Evolutionary conservation across 2,888 invertebrate species (phyloP), one percentile per base, ranked within the genome.

Genomic region (Papilio elwesi): DNA sequence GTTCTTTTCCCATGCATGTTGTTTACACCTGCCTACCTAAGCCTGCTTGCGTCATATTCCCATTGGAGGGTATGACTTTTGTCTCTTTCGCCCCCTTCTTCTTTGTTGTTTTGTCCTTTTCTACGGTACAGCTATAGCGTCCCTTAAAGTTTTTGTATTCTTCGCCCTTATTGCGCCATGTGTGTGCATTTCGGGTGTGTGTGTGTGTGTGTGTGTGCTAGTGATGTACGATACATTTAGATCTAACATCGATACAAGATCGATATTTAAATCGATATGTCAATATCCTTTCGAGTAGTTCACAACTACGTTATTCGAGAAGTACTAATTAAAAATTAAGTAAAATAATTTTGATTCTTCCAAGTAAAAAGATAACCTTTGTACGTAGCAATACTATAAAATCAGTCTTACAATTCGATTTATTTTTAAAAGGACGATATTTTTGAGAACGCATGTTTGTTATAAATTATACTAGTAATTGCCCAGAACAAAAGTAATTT

Each of bases 21-120:
- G 81, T 85, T 79, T 89, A 89, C 93, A 92, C 92, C 93, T 93
- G 92, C 92, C 80, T 82, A 79, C 87, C 84, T 83, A 85, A 82
- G 83, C 81, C 76, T 85, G 85, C 82, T 90, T 92, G 89, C 89
- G 86, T 88, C 88, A 90, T 87, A 85, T 88, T 87, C 84, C 82
- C 88, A 87, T 85, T 85, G 79, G 83, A 83, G 88, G 89, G 90
- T 90, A 90, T 85, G 87, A 87, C 87, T 89, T 85, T 79, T 85
- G 84, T 90, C 90, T 83, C 84, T 85, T 81, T 90, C 86, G 74
- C 79, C 77, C 85, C 70, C 76, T 68, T 70, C 77, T 76, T 66
- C 57, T 71, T 80, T 80, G 48, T 74, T 67, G 76, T 76, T 26
- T 77, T 81, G 81, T 91, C 88, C 84, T 85, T 83, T 81, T 90